Base-by-base conservation (phyloP, 1,140 invertebrate species). In the Scaptomyza hsui region DNA sequence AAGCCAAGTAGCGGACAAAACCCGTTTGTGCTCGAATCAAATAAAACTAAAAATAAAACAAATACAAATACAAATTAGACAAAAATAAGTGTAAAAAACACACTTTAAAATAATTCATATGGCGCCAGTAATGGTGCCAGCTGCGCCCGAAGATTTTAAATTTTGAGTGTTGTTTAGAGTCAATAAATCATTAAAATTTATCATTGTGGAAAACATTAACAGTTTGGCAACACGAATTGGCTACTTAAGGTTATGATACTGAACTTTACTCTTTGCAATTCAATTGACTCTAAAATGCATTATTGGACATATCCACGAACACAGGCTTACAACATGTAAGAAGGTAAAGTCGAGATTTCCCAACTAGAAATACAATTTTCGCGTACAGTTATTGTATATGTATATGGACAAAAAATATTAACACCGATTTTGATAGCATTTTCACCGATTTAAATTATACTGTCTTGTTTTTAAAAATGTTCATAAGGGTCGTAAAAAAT, bases 31-130 rank as follows among this genome's bases (percentile, higher is more conserved):
- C 56, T 47, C 19, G 35, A 13, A 51, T 21, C 18, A 35, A 16
- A 52, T 12, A 47, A 71, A 47, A 45, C 48, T 13, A 26, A 42
- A 44, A 21, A 5, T 19, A 21, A 44, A 44, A 44, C 16, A 44
- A 44, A 29, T 5, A 7, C 9, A 5, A 16, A 42, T 18, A 16
- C 16, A 2, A 16, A 18, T 39, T n/a, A 45, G 26, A 24, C 24
- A 26, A 15, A 32, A 1, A 35, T 32, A 71, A 72, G 61, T 80
- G 63, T 59, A 68, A 63, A 81, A 76, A 61, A 80, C 80, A 80
- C 51, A 73, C 73, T 75, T 81, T 48, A 45, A 72, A 75, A 63
- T 60, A 72, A 80, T 76, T 80, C 49, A 68, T 75, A 72, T 68
- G 76, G 53, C 52, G 67, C 65, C 64, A 69, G 47, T 41, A 16